Base-by-base conservation (phyloP, 2,113 vertebrate genomes). In the Zosterops pallidus region DNA sequence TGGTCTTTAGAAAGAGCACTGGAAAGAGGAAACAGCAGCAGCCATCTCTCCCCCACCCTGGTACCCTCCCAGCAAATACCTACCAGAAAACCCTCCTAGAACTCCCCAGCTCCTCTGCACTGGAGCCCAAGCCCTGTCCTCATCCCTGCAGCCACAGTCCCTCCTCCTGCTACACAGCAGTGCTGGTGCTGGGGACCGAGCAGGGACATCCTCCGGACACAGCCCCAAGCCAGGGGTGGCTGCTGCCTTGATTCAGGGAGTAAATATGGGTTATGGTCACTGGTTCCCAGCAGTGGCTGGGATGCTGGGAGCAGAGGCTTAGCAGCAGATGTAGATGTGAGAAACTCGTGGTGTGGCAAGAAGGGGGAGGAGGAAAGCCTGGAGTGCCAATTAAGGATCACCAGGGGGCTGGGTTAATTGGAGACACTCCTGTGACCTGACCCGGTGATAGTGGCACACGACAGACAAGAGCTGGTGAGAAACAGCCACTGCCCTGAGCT, bases 341-440 rank as follows among this genome's bases (percentile, higher is more conserved):
- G 87, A 85, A 83, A 69, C 24, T 47, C 0, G 0, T 65, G 82
- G 62, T 39, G 46, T 8, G 20, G 37, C 37, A 76, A 15, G 42
- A 37, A 74, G 14, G 9, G 35, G 49, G 23, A 47, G 8, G 29
- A 91, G 35, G 21, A 83, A 87, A 87, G 81, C 85, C 55, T 65
- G 53, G 37, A 91, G 93, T 74, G 35, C 35, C 62, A 91, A 74
- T 92, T 91, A 67, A 89, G 46, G 84, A 88, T 50, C 93, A 46
- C 46, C 20, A 83, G 93, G 87, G 72, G 79, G 47, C 62, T 35
- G 60, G 62, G 89, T 82, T 92, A 92, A 95, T 90, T 83, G 71
- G 65, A 91, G 59, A 76, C 46, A 76, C 67, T 94, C 74, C 89
- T 95, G 94, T 75, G 77, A 82, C 89, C 72, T 92, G 91, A 95